Percentiles rank a stretch among this genome's conserved stretches.
These are phyloP conservation scores for Engystomops pustulosus DNA, from an alignment of 2,113 vertebrate genomes.

Conservation along the genomic window DNA sequence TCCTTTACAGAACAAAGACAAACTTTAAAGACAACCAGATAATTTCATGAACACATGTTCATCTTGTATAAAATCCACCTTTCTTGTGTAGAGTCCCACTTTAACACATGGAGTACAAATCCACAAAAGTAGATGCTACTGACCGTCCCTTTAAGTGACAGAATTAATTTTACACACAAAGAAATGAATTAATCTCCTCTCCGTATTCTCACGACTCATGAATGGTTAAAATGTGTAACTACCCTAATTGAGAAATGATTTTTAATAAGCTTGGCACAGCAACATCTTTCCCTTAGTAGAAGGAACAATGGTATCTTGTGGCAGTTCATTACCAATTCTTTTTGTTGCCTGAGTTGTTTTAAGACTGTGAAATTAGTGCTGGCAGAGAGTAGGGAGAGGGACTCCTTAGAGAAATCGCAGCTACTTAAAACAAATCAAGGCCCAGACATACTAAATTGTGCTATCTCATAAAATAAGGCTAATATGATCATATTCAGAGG, in stretches of 20 bases:
- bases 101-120: conserved; percentile 5
- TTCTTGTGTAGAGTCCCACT: background rate
- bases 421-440: conserved; percentile 62
- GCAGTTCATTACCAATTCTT: conserved; percentile 79
- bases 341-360: conserved; percentile 77
- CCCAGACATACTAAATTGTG: conserved; percentile 39
- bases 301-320: conserved; percentile 72
- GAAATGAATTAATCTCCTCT: conserved; percentile 10
- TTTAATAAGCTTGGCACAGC: conserved; percentile 71
- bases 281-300: conserved; percentile 69
- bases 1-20: too few species aligned
- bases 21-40: too few species aligned
- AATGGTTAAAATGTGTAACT: conserved; percentile 55
- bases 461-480: background rate
- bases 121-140: background rate
- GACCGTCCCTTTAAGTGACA: conserved; percentile 13
- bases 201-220: conserved; percentile 4
- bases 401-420: conserved; percentile 75
- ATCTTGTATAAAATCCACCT: background rate
- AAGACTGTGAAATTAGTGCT: conserved; percentile 82
- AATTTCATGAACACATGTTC: too few species aligned
- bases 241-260: conserved; percentile 75
- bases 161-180: conserved; percentile 24
- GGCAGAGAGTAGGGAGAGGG: conserved; percentile 78
- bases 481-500: conserved; percentile 18